A percentile compares a stretch with the other conserved stretches of the same genome.
phyloP scores from a whole-genome alignment of 2,888 invertebrate species.

The Eristalis arbustorum region DNA sequence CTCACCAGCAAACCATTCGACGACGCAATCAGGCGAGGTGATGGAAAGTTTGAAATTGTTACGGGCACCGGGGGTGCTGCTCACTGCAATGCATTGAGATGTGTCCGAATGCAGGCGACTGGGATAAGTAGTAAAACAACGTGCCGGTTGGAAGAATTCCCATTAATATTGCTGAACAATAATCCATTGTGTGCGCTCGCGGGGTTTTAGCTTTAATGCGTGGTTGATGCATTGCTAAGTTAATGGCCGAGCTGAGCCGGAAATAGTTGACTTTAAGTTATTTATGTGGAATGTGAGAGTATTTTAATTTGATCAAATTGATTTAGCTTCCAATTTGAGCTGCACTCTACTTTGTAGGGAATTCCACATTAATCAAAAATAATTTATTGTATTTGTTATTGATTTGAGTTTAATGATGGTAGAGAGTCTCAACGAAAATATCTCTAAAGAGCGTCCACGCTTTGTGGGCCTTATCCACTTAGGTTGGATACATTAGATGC shows the following conservation, averaged over 20 bases:
- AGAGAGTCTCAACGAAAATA: too few relatives aligned
- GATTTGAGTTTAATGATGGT: too few relatives aligned
- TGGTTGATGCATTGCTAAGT: background rate
- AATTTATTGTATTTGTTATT: too few relatives aligned
- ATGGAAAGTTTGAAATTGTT: slow-evolving; percentile 26
- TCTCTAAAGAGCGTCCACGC: too few relatives aligned
- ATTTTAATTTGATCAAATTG: background rate
- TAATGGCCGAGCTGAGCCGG: background rate
- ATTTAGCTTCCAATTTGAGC: background rate
- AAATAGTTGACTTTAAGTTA: background rate
- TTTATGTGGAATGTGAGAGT: background rate
- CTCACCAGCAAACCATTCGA: background rate
- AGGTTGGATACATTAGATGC: too few relatives aligned
- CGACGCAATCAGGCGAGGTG: slow-evolving; percentile 11
- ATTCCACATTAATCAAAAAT: too few relatives aligned
- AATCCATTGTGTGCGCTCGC: background rate
- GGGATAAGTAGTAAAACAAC: background rate
- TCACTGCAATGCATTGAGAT: background rate
- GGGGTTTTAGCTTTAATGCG: background rate
- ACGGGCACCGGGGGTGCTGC: background rate
- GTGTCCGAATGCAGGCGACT: background rate
- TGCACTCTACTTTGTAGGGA: too few relatives aligned
- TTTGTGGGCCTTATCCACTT: too few relatives aligned
- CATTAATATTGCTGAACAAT: background rate
- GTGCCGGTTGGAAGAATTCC: background rate